Evolutionary conservation across 2,797 vertebrate genomes (phyloP), one percentile per base, ranked within the genome.

Genomic region (Sebastes hubbsi): DNA sequence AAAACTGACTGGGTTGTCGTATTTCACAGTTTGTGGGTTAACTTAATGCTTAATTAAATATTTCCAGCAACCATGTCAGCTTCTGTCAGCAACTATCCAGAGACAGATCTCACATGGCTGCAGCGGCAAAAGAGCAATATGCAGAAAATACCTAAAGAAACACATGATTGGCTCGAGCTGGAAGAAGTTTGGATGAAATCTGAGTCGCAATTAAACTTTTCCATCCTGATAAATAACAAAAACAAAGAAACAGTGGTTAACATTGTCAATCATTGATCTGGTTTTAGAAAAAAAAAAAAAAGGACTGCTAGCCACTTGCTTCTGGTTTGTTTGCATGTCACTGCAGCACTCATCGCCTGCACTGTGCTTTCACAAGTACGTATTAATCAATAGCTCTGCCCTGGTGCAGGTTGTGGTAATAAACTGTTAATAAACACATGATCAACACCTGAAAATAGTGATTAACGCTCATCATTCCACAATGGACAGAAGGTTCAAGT

Each of bases 191-290:
- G 11, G 29, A 72, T 38, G 36, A 56, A 46, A 38, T 59, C 12
- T 63, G 9, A 78, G 59, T 59, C 75, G 82, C 69, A 70, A 54
- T 59, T 38, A 27, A 79, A 82, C 13, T 8, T 24, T 55, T 64
- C 16, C 27, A 64, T 81, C 46, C 4, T 72, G 56, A 86, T 77
- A 63, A 83, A 79, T 79, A 62, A 42, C n/a, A 69, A 70, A 70
- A 69, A 84, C 13, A 68, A 68, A 78, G 49, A n/a, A 77, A 69
- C 75, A 83, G 78, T 75, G 74, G 77, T 84, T 69, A 72, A 54
- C 38, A 12, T 58, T 8, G 58, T 52, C 54, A 30, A 25, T 79
- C 54, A 72, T 20, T 8, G 60, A 58, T 69, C 27, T 10, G 2
- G 72, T 74, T 8, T 63, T 11, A 64, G 49, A 18, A 62, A 72